These are phyloP conservation scores for Odontamblyopus rebecca DNA, from an alignment of 2,797 vertebrate species.

Conservation along the genomic window DNA sequence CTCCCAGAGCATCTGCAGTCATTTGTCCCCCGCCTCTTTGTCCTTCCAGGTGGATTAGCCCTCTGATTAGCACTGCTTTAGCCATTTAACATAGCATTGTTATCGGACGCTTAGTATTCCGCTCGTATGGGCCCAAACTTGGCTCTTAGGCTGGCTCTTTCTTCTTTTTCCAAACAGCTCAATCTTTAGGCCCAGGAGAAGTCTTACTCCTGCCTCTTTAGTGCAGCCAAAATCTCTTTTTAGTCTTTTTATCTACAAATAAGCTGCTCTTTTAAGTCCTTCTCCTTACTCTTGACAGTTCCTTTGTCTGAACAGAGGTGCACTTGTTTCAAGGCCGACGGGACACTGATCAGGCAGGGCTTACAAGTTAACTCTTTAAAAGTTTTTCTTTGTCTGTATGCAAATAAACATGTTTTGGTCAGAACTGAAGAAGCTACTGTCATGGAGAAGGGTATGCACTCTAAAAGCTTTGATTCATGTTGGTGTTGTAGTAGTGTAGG, in stretches of 20 bases:
- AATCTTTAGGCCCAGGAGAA: constrained; percentile 50
- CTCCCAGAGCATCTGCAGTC: constrained; percentile 55
- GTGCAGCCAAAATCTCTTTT: constrained; percentile 55
- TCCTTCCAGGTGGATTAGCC: constrained; percentile 58
- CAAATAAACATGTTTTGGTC: constrained; percentile 20
- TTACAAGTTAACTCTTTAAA: constrained; percentile 57
- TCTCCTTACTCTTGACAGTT: constrained; percentile 53
- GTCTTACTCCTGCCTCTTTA: constrained; percentile 59
- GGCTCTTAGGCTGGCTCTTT: constrained; percentile 28
- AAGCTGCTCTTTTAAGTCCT: constrained; percentile 60
- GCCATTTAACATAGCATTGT: constrained; percentile 68
- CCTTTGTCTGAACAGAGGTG: constrained; percentile 53
- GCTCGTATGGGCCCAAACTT: constrained; percentile 45
- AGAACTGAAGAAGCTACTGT: too few species aligned
- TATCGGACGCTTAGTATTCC: constrained; percentile 66
- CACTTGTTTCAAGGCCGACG: constrained; percentile 57
- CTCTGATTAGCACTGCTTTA: constrained; percentile 70
- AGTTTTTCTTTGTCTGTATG: constrained; percentile 39
- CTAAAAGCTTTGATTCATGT: neutral
- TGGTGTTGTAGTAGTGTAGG: too few species aligned
- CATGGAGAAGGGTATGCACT: too few species aligned
- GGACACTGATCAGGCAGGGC: constrained; percentile 46
- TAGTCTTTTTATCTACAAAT: constrained; percentile 60
- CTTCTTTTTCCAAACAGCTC: constrained; percentile 49
- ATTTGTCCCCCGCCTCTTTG: constrained; percentile 63